A percentile compares a stretch with the other conserved stretches of the same genome.
Conservation (phyloP, 2,797 vertebrate genomes). For the Rhinophrynus dorsalis region DNA sequence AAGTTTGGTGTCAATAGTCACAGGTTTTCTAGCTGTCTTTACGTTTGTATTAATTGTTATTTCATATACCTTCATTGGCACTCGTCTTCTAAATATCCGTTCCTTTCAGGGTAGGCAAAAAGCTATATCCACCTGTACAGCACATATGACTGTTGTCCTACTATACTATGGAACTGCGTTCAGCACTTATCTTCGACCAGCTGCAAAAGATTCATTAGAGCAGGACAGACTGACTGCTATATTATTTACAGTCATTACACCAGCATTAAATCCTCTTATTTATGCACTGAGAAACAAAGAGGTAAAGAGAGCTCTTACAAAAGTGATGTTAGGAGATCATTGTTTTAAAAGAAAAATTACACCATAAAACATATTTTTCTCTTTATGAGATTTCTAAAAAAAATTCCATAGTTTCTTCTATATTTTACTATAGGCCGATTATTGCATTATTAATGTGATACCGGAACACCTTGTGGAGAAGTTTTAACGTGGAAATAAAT, state of each 20-base stretch:
- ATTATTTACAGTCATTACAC: slow-evolving; percentile 47
- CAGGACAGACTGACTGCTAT: slow-evolving; percentile 29
- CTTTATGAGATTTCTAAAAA: no score
- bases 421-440: no score
- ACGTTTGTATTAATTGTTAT: slow-evolving; percentile 27
- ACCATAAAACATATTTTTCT: no score
- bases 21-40: not conserved
- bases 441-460: no score
- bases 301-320: slow-evolving; percentile 34
- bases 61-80: slow-evolving; percentile 42
- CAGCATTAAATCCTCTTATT: slow-evolving; percentile 52
- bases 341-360: no score
- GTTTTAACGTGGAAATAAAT: no score
- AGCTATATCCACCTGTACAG: slow-evolving; percentile 47
- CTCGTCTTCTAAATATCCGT: slow-evolving; percentile 25
- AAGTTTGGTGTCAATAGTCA: slow-evolving; percentile 8
- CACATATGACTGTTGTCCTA: slow-evolving; percentile 46
- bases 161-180: slow-evolving; percentile 51
- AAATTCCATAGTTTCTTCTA: no score
- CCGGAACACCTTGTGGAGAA: no score
- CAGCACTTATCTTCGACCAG: slow-evolving; percentile 47
- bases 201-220: slow-evolving; percentile 13
- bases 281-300: slow-evolving; percentile 55
- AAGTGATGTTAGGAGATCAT: not conserved
- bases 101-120: slow-evolving; percentile 18